Evolutionary conservation across 2,797 vertebrate species (phyloP).

Genomic region (Ciconia nigra): DNA sequence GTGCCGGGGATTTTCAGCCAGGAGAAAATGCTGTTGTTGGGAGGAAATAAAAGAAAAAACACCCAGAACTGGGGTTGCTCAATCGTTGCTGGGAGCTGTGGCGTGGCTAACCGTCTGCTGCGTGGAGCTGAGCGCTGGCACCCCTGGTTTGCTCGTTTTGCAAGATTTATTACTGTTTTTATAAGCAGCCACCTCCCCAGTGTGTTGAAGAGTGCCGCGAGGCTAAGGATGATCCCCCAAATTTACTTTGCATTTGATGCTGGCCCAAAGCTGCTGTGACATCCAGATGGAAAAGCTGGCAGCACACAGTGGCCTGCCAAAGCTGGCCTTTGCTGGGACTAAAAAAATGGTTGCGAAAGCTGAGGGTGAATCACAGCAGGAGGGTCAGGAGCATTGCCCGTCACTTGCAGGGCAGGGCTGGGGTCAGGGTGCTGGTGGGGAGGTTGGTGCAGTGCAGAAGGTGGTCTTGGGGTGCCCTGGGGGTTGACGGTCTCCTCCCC

Average conservation of each 20-base stretch:
- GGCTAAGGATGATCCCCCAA: not conserved
- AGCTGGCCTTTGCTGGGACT: not conserved
- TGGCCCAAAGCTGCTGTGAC: not conserved
- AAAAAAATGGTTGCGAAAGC: not conserved
- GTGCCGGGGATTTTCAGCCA: not conserved
- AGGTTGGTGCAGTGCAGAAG: not conserved
- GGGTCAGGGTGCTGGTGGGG: not conserved
- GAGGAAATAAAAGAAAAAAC: not conserved
- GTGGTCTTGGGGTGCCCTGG: accelerated
- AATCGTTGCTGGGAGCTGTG: not conserved
- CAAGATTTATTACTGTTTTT: not conserved
- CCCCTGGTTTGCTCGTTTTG: not conserved
- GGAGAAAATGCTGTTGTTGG: not conserved
- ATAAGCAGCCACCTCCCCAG: not conserved
- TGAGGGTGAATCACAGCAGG: not conserved
- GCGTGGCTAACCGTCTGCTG: not conserved
- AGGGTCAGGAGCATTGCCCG: not conserved
- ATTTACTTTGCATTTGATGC: not conserved
- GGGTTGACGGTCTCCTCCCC: not conserved
- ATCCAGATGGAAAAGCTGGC: not conserved
- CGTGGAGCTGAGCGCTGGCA: accelerated
- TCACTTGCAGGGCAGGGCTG: accelerated
- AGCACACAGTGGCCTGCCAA: accelerated
- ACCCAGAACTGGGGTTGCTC: not conserved
- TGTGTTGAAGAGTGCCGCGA: accelerated